Conservation (phyloP, 2,113 vertebrate species). For the Pelecanus crispus region DNA sequence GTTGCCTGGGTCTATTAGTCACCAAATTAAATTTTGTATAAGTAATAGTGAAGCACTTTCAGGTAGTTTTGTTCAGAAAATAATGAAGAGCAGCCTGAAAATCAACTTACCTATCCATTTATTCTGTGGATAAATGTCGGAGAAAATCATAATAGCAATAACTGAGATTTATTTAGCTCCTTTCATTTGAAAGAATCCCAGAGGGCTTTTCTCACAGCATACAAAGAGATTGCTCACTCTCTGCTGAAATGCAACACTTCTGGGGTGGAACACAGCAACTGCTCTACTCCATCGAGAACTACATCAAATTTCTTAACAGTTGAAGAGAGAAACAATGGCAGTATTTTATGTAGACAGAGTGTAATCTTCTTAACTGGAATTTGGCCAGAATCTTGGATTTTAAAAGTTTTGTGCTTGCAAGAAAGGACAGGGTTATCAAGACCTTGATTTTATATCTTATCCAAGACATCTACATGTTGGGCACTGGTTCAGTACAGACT, state of each 20-base stretch:
- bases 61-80: slow-evolving; percentile 64
- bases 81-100: slow-evolving; percentile 63
- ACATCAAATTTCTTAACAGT: slow-evolving; percentile 14
- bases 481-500: background rate
- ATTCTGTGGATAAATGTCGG: slow-evolving; percentile 50
- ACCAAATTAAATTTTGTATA: slow-evolving; percentile 67
- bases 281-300: background rate
- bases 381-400: background rate
- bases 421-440: background rate
- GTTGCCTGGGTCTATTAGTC: slow-evolving; percentile 53
- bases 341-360: background rate
- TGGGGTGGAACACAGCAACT: slow-evolving; percentile 34
- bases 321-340: background rate
- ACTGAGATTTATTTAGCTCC: slow-evolving; percentile 54
- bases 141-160: slow-evolving; percentile 45
- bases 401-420: background rate
- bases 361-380: background rate
- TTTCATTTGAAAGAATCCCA: slow-evolving; percentile 34
- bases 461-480: background rate
- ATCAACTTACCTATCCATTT: slow-evolving; percentile 54
- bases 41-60: slow-evolving; percentile 59
- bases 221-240: slow-evolving; percentile 36
- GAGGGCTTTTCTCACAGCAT: slow-evolving; percentile 41
- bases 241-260: slow-evolving; percentile 49
- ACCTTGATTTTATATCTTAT: background rate